A percentile compares a stretch with the other conserved stretches of the same genome.
Evolutionary conservation across 1,140 invertebrate genomes (phyloP).

Genomic region (Drosophila pseudoobscura): DNA sequence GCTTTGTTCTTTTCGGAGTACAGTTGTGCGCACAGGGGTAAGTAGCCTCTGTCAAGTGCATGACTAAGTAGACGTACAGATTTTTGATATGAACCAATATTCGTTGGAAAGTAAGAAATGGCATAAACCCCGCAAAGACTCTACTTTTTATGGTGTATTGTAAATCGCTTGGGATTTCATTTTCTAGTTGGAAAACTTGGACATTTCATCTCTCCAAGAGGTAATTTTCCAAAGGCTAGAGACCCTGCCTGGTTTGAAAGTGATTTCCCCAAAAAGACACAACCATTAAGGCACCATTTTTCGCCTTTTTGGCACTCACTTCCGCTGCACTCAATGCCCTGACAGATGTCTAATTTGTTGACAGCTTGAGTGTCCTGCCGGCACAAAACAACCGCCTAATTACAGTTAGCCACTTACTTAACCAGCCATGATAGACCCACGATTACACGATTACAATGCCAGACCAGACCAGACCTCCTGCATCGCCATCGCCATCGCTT

Average conservation of each 20-base stretch:
- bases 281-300: slow-evolving; percentile 5
- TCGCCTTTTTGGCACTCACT: no score
- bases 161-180: no score
- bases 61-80: slow-evolving; percentile 34
- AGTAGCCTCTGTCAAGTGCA: slow-evolving; percentile 42
- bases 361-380: slow-evolving; percentile 49
- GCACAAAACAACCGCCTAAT: slow-evolving; percentile 46
- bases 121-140: no score
- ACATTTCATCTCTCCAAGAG: no score
- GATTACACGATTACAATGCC: slow-evolving; percentile 67
- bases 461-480: slow-evolving; percentile 6
- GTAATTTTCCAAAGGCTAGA: no score
- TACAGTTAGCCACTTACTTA: slow-evolving; percentile 64
- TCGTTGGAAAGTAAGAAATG: no score
- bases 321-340: slow-evolving; percentile 25
- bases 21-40: slow-evolving; percentile 70
- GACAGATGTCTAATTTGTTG: slow-evolving; percentile 57
- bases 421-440: slow-evolving; percentile 51
- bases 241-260: no score
- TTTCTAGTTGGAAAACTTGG: no score
- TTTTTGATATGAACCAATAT: slow-evolving; percentile 16
- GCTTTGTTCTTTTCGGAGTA: slow-evolving; percentile 75
- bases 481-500: slow-evolving; percentile 49
- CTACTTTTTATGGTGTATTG: no score
- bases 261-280: background rate